Percentiles rank a stretch among this genome's conserved stretches.
These are phyloP conservation scores for Lasioglossum lativentre DNA, from an alignment of 2,888 invertebrate species.

Conservation along the genomic window DNA sequence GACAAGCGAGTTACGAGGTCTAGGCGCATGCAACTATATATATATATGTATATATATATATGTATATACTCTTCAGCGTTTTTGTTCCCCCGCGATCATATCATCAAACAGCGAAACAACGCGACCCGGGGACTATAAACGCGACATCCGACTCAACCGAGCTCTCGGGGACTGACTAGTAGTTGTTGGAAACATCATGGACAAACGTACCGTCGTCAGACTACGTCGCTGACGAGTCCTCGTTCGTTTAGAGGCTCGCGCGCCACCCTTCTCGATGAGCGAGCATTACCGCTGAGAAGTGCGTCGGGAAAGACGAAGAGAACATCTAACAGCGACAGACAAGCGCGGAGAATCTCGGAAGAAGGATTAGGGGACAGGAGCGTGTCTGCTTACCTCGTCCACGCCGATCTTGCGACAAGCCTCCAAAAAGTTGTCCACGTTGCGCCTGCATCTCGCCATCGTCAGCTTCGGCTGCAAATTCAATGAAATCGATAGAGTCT, in stretches of 20 bases:
- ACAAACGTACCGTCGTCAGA: conserved; percentile 49
- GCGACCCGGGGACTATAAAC: not conserved
- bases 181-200: conserved; percentile 81
- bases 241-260: not conserved
- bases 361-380: conserved; percentile 49
- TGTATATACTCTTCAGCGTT: conserved; percentile 71
- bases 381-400: conserved; percentile 92
- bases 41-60: too few species aligned
- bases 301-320: conserved; percentile 8
- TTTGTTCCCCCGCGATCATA: conserved; percentile 20
- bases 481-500: not conserved
- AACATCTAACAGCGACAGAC: conserved; percentile 26
- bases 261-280: not conserved
- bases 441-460: conserved; percentile 97
- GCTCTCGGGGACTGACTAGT: conserved; percentile 83
- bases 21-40: conserved; percentile 83
- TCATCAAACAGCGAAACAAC: not conserved
- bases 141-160: conserved; percentile 47
- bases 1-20: conserved; percentile 76
- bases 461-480: conserved; percentile 94
- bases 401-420: conserved; percentile 97
- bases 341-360: conserved; percentile 54
- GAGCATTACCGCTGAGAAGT: not conserved
- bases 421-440: conserved; percentile 97
- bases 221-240: conserved; percentile 33